Percentiles rank a stretch among this genome's conserved stretches.
Evolutionary conservation across 2,113 vertebrate species (phyloP).

Genomic region (Centropristis striata): DNA sequence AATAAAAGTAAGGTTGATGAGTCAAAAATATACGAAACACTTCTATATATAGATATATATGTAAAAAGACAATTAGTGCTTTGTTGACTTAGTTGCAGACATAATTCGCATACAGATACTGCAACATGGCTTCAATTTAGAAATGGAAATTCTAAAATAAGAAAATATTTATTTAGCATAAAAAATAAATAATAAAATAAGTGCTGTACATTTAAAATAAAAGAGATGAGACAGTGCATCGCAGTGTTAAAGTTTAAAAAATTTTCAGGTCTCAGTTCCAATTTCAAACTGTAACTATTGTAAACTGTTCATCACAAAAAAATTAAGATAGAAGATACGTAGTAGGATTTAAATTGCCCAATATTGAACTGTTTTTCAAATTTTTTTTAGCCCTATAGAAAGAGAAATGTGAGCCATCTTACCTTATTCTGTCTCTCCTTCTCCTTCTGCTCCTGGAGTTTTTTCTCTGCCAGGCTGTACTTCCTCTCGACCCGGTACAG

Average conservation of each 20-base stretch:
- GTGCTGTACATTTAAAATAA: no score
- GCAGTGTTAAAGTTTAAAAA: no score
- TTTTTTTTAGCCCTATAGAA: background rate
- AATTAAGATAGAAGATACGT: no score
- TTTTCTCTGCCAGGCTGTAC: slow-evolving; percentile 72
- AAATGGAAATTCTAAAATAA: background rate
- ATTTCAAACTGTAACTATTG: background rate
- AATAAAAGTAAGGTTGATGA: no score
- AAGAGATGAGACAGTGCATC: no score
- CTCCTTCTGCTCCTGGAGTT: slow-evolving; percentile 79
- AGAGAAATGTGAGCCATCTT: background rate
- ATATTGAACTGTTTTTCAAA: background rate
- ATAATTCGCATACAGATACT: background rate
- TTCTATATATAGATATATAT: no score
- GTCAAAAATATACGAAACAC: no score
- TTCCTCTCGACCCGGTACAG: slow-evolving; percentile 70
- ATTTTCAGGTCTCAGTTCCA: background rate
- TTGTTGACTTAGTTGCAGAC: no score
- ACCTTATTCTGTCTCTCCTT: slow-evolving; percentile 80
- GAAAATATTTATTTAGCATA: no score
- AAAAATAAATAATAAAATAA: no score
- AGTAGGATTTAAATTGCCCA: background rate
- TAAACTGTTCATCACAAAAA: background rate
- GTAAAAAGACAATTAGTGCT: no score
- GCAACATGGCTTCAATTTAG: background rate